Conservation (phyloP, 30 jellyfish, hydroid and myxozoan genomes). For the Nemopilema nomurai region DNA sequence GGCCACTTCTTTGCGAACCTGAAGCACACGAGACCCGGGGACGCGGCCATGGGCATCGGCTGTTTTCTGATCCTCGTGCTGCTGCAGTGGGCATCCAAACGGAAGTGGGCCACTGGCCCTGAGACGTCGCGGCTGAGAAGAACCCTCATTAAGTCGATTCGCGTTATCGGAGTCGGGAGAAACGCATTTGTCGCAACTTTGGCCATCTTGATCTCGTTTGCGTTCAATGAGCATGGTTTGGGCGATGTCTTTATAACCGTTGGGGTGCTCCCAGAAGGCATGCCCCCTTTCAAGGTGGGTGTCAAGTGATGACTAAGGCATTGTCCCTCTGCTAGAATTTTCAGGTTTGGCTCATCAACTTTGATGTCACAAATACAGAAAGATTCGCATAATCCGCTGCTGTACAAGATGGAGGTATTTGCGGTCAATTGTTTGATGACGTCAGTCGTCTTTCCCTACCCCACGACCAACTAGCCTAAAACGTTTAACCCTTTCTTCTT, state of each 20-base stretch:
- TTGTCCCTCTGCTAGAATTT: no score
- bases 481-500: neutral
- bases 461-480: neutral
- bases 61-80: constrained; percentile 42
- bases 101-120: constrained; percentile 2
- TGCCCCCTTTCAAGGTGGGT: constrained; percentile 67
- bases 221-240: constrained; percentile 12
- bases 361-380: no score
- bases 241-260: constrained; percentile 62
- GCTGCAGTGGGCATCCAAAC: constrained; percentile 20
- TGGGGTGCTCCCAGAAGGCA: constrained; percentile 75
- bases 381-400: no score
- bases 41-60: constrained; percentile 65
- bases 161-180: constrained; percentile 64
- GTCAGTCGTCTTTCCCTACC: neutral
- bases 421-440: neutral
- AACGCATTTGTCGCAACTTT: constrained; percentile 63
- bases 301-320: neutral
- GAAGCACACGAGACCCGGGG: constrained; percentile 70
- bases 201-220: constrained; percentile 65
- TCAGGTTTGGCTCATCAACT: no score
- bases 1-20: constrained; percentile 53
- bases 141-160: constrained; percentile 26
- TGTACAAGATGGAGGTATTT: no score
- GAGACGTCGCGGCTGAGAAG: constrained; percentile 12